A percentile compares a stretch with the other conserved stretches of the same genome.
Evolutionary conservation across 1,140 invertebrate species (phyloP).

Genomic region (Halesus radiatus): DNA sequence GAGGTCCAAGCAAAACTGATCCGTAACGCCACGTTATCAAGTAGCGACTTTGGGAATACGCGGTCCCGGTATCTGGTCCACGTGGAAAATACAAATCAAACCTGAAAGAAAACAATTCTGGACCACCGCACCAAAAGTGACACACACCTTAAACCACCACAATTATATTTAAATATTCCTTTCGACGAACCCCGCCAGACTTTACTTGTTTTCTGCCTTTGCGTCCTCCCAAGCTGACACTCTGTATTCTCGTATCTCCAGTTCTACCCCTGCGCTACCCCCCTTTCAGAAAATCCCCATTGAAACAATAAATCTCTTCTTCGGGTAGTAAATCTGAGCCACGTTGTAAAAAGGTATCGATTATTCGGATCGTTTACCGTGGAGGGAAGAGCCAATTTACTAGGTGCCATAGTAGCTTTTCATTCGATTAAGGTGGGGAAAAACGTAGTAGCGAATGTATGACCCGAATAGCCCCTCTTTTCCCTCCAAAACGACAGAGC

Average conservation of each 20-base stretch:
- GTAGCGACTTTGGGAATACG: conserved; percentile 35
- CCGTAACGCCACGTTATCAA: conserved; percentile 38
- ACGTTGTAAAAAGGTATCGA: neutral
- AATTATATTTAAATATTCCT: neutral
- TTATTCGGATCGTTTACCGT: neutral
- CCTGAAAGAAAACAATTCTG: neutral
- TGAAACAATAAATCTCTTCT: neutral
- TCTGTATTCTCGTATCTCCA: conserved; percentile 24
- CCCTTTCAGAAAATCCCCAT: conserved; percentile 11
- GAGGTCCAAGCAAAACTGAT: conserved; percentile 38
- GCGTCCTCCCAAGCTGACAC: conserved; percentile 4
- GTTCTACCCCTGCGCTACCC: conserved; percentile 22
- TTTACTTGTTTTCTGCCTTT: neutral
- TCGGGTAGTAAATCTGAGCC: neutral
- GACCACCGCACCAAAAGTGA: neutral
- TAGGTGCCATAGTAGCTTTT: conserved; percentile 4
- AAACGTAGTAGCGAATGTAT: conserved; percentile 9
- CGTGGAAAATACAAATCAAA: neutral
- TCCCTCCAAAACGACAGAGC: conserved; percentile 15
- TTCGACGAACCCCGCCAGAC: neutral
- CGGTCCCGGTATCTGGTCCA: conserved; percentile 1
- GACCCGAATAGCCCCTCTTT: conserved; percentile 27
- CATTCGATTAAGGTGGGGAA: neutral
- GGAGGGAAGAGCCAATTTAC: neutral
- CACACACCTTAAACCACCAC: neutral